A percentile compares a stretch with the other conserved stretches of the same genome.
These are phyloP conservation scores for Andrena camellia DNA, from an alignment of 2,888 invertebrate species.

Conservation along the genomic window DNA sequence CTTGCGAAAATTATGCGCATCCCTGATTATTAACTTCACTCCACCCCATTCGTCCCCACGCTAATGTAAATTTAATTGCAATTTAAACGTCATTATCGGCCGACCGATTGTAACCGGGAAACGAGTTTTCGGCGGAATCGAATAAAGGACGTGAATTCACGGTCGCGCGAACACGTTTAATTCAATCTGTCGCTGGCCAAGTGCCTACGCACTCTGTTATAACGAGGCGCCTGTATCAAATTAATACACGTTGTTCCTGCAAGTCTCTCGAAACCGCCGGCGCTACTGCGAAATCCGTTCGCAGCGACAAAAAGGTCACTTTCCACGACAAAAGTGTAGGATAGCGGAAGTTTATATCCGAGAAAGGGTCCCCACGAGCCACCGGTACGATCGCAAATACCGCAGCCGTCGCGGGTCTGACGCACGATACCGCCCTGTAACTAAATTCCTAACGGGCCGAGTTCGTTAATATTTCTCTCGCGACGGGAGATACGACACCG, in stretches of 20 bases:
- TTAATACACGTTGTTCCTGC: not conserved
- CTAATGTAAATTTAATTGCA: conserved; percentile 31
- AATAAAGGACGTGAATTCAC: conserved; percentile 36
- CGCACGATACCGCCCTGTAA: not conserved
- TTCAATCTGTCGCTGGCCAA: conserved; percentile 32
- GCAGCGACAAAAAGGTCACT: not conserved
- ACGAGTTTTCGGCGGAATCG: conserved; percentile 17
- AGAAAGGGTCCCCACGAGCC: not conserved
- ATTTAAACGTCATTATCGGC: conserved; percentile 13
- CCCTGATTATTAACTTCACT: conserved; percentile 2
- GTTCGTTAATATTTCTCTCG: conserved; percentile 22
- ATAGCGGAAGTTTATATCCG: conserved; percentile 3
- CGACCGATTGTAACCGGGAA: not conserved
- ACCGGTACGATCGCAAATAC: not conserved
- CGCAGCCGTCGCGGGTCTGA: conserved; percentile 1
- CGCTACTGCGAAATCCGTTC: not conserved
- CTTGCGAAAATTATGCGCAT: not conserved
- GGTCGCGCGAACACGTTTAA: conserved; percentile 21
- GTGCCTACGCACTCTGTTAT: not conserved
- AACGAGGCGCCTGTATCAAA: too few relatives aligned
- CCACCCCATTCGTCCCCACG: not conserved
- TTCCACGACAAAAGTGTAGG: not conserved
- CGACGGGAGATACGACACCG: conserved; percentile 4
- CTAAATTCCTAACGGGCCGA: not conserved
- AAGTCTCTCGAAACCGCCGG: not conserved